Evolutionary conservation across 2,888 invertebrate genomes (phyloP), one percentile per base, ranked within the genome.

Genomic region (Marronus borbonicus): DNA sequence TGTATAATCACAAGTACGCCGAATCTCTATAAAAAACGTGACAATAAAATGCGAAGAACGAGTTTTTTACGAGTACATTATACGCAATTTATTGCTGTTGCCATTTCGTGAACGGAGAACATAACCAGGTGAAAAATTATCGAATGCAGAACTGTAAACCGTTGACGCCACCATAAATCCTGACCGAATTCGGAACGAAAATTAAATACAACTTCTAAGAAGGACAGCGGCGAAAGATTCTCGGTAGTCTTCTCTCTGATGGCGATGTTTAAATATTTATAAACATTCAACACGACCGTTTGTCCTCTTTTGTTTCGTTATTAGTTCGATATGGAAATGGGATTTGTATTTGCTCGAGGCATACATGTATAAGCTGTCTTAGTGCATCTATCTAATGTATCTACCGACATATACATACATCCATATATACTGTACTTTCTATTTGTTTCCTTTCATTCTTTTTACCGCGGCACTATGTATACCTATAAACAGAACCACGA

Each of bases 201-300:
- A 74, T 74, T 60, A 74, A 74, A 44, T 74, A 60, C 72, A 60
- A 60, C 20, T 74, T 74, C 72, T 60, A 39, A 44, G 72, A 74
- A 74, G 60, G 72, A 60, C 72, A 44, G 60, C 44, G 60, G 52
- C 64, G 36, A 64, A 17, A 50, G 77, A 77, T 77, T 77, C 77
- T 72, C 70, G 36, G 77, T 77, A 77, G 77, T 77, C 69, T 24
- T 50, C 68, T 50, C 49, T 68, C 55, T 20, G 31, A 31, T 31
- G 12, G 44, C 70, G 52, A 36, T 60, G 58, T 50, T 77, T 77
- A 77, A 77, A 77, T 77, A 77, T 77, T 77, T 77, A 77, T 77
- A 64, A 44, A 74, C 72, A 44, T 58, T 58, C 39, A 72, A 72
- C 60, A 39, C 20, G 58, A n/a, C n/a, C 36, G 36, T 74, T 74